Evolutionary conservation across 2,888 invertebrate genomes (phyloP).

Genomic region (Amiota communis): DNA sequence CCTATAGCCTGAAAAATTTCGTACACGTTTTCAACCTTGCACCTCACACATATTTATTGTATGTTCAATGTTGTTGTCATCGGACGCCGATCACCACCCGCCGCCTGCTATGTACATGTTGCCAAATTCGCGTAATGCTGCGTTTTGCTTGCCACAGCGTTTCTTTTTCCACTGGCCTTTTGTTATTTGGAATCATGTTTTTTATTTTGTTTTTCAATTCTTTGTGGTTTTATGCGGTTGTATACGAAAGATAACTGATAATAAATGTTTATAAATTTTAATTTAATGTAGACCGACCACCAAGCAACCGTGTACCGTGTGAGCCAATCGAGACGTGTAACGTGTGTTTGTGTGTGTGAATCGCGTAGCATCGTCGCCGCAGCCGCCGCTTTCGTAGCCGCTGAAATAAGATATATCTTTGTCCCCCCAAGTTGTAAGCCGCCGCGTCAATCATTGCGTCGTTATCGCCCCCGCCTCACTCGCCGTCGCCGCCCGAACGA

Average conservation of each 20-base stretch:
- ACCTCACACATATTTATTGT: not conserved
- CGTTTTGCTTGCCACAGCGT: not conserved
- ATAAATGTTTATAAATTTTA: not conserved
- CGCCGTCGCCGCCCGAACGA: slow-evolving; percentile 49
- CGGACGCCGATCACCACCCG: not conserved
- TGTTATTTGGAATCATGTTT: too few relatives aligned
- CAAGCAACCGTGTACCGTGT: slow-evolving; percentile 13
- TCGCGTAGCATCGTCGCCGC: not conserved
- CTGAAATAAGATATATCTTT: slow-evolving; percentile 40
- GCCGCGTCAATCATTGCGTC: slow-evolving; percentile 48
- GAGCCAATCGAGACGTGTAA: slow-evolving; percentile 7
- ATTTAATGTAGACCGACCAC: slow-evolving; percentile 17
- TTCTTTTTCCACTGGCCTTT: not conserved
- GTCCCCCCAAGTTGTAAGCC: slow-evolving; percentile 50
- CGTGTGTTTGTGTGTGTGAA: not conserved
- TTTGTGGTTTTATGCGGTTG: slow-evolving; percentile 9
- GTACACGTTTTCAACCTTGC: too few relatives aligned
- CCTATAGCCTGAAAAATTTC: too few relatives aligned
- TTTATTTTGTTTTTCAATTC: not conserved
- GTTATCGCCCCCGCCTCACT: slow-evolving; percentile 48
- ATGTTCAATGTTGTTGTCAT: not conserved
- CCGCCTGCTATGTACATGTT: not conserved
- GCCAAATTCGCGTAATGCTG: not conserved
- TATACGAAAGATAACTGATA: not conserved
- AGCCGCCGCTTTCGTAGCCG: not conserved